A percentile compares a stretch with the other conserved stretches of the same genome.
These are phyloP conservation scores for Aricia agestis DNA, from an alignment of 1,140 invertebrate species.

Conservation along the genomic window DNA sequence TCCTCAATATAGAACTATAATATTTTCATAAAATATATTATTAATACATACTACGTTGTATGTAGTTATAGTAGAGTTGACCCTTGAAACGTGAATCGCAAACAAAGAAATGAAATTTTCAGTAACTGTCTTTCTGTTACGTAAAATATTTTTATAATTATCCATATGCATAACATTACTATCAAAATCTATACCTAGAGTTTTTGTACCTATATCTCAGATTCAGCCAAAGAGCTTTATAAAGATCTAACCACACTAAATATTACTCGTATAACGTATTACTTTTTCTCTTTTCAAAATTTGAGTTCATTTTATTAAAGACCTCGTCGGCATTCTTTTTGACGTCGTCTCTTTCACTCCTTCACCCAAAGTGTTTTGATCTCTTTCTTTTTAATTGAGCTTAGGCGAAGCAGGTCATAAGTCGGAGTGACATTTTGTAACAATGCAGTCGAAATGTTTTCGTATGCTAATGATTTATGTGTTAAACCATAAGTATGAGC, in stretches of 20 bases:
- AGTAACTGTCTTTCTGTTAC: no score
- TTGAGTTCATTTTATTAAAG: conserved; percentile 3
- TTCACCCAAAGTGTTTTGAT: conserved; percentile 36
- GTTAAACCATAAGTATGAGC: conserved; percentile 54
- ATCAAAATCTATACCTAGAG: no score
- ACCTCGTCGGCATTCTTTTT: conserved; percentile 58
- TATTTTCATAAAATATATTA: no score
- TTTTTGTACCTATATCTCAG: no score
- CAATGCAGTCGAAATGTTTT: conserved; percentile 72
- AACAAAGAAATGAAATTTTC: no score
- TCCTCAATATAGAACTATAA: no score
- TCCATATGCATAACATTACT: no score
- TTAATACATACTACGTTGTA: no score
- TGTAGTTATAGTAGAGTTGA: no score
- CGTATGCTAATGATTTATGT: conserved; percentile 74
- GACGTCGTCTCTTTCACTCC: conserved; percentile 42
- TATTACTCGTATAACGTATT: neutral
- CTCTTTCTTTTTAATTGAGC: conserved; percentile 59
- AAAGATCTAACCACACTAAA: neutral
- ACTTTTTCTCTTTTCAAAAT: neutral
- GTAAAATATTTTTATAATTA: no score
- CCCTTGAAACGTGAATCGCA: no score
- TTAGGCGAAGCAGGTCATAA: conserved; percentile 71
- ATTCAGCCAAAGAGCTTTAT: no score
- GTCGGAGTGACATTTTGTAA: conserved; percentile 71